These are phyloP conservation scores for Druceiella hillmani DNA, from an alignment of 2,888 invertebrate genomes.

Conservation along the genomic window DNA sequence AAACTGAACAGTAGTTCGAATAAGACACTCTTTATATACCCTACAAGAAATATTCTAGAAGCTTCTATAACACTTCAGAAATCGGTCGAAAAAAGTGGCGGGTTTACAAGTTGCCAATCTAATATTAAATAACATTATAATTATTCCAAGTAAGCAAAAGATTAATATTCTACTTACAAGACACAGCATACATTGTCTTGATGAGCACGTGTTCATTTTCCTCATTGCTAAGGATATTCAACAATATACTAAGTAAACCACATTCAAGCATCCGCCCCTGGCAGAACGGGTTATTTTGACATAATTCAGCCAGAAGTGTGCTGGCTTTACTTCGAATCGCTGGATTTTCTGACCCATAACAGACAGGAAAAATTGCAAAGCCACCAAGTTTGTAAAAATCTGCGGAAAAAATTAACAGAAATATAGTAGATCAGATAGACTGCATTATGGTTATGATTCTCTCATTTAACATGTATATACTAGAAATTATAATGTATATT, in stretches of 20 bases:
- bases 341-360: conserved; percentile 57
- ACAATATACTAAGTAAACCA: conserved; percentile 58
- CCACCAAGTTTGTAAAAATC: conserved; percentile 85
- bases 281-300: conserved; percentile 83
- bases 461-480: not conserved
- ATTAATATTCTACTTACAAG: conserved; percentile 54
- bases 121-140: too few species aligned
- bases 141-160: conserved; percentile 2
- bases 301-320: conserved; percentile 67
- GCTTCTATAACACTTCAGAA: too few species aligned
- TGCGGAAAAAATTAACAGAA: conserved; percentile 38
- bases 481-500: not conserved
- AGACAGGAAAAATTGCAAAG: conserved; percentile 63
- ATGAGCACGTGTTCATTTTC: conserved; percentile 49
- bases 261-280: conserved; percentile 65
- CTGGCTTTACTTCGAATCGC: conserved; percentile 60
- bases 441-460: not conserved
- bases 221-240: conserved; percentile 55
- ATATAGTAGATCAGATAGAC: conserved; percentile 1
- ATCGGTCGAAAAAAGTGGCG: too few species aligned
- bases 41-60: too few species aligned
- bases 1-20: too few species aligned
- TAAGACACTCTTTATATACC: too few species aligned
- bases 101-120: too few species aligned
- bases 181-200: conserved; percentile 73